Conservation (phyloP, 2,888 invertebrate genomes). For the Tetranychus piercei region DNA sequence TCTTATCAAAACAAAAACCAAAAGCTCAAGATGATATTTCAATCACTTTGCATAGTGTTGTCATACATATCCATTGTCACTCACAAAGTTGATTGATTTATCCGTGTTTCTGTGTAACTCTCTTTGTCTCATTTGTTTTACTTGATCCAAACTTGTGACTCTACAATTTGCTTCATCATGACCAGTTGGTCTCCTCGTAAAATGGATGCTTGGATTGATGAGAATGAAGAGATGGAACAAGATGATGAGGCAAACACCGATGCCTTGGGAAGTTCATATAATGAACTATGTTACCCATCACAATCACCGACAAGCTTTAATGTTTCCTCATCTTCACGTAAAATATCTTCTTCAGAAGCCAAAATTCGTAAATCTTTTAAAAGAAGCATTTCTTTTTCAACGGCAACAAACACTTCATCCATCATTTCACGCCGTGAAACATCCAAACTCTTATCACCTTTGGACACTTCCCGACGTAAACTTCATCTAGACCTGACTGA, state of each 20-base stretch:
- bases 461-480: neutral
- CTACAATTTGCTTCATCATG: neutral
- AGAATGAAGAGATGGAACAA: neutral
- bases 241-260: neutral
- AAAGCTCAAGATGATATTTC: too few relatives aligned
- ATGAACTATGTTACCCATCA: neutral
- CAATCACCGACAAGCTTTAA: neutral
- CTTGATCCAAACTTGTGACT: neutral
- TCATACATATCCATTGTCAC: too few relatives aligned
- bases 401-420: neutral
- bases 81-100: too few relatives aligned
- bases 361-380: neutral
- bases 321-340: neutral
- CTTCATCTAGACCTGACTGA: neutral
- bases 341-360: neutral
- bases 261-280: neutral
- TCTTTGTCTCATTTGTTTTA: too few relatives aligned
- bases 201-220: constrained; percentile 1
- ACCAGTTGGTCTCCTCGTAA: neutral
- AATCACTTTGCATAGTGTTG: too few relatives aligned
- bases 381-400: neutral
- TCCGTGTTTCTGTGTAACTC: too few relatives aligned
- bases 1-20: too few relatives aligned
- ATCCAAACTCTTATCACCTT: neutral
- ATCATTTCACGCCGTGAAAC: neutral